Evolutionary conservation across 2,888 invertebrate genomes (phyloP), one percentile per base, ranked within the genome.

Genomic region (Tortricodes alternella): DNA sequence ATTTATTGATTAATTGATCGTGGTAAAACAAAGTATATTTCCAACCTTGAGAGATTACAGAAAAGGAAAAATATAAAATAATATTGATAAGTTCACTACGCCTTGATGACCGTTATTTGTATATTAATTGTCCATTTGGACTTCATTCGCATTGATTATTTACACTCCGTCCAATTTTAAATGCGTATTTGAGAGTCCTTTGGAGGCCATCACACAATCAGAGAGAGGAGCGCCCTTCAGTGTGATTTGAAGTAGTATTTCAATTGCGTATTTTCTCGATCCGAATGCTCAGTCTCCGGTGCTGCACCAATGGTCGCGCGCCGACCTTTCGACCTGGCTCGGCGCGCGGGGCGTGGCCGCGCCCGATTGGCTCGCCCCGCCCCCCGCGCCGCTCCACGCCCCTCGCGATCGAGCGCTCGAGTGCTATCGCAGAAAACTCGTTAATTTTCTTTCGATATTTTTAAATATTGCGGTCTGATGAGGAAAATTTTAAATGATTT

Each of bases 341-440:
- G 73, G 78, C 73, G 79, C 77, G 78, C 76, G 81, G 76, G 90
- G 89, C 89, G 90, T 86, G 87, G 88, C 85, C 80, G 78, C 83
- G 78, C 80, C 71, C 81, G 81, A 87, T 83, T 84, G 89, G 88
- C 71, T 74, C 80, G 79, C 74, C 78, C 81, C 83, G 81, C 72
- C 79, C 77, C 73, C 70, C 73, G 68, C 74, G 70, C 70, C 74
- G 70, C 80, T 72, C 70, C 73, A 66, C 78, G 74, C 78, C 79
- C 74, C 75, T 73, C 74, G 70, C 69, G 63, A 72, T 67, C 67
- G 56, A 66, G 62, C 71, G 63, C 66, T 60, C 56, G 60, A 61
- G 60, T 63, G 70, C 73, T 72, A 68, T 60, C 63, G 60, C 51
- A 49, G 37, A 43, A 43, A 55, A 49, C 49, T 55, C 37, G 38